Conservation (phyloP, 2,888 invertebrate genomes). For the Hedya salicella region DNA sequence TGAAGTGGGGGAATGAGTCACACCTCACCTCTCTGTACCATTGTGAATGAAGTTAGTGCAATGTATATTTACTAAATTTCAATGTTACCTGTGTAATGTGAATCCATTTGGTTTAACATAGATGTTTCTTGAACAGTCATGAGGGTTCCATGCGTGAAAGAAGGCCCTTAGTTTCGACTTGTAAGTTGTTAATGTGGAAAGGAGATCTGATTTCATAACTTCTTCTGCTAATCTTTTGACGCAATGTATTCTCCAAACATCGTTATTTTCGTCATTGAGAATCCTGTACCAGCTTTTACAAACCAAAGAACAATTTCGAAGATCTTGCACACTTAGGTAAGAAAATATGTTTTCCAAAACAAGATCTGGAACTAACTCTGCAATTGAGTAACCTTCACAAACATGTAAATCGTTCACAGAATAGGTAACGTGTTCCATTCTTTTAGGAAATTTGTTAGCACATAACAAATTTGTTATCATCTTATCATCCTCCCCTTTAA, state of each 20-base stretch:
- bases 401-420: slow-evolving; percentile 45
- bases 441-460: slow-evolving; percentile 25
- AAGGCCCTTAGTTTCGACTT: slow-evolving; percentile 97
- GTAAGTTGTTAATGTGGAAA: slow-evolving; percentile 94
- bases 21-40: too few relatives aligned
- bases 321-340: slow-evolving; percentile 93
- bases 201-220: slow-evolving; percentile 94
- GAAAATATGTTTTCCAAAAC: slow-evolving; percentile 96
- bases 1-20: too few relatives aligned
- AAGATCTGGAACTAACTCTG: slow-evolving; percentile 89
- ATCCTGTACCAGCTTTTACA: slow-evolving; percentile 97
- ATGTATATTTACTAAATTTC: not conserved
- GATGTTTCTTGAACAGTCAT: slow-evolving; percentile 98
- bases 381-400: slow-evolving; percentile 81
- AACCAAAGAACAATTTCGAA: slow-evolving; percentile 95
- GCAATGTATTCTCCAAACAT: slow-evolving; percentile 97
- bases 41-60: too few relatives aligned
- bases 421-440: slow-evolving; percentile 33
- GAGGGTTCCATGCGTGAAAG: slow-evolving; percentile 98
- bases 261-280: slow-evolving; percentile 96
- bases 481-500: slow-evolving; percentile 32
- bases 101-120: slow-evolving; percentile 98
- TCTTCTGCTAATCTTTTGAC: slow-evolving; percentile 93
- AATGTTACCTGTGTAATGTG: slow-evolving; percentile 92
- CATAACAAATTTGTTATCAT: slow-evolving; percentile 40